These are phyloP conservation scores for Tokudaia tokunoshimensis DNA, from an alignment of 2,797 vertebrate genomes.

Conservation along the genomic window DNA sequence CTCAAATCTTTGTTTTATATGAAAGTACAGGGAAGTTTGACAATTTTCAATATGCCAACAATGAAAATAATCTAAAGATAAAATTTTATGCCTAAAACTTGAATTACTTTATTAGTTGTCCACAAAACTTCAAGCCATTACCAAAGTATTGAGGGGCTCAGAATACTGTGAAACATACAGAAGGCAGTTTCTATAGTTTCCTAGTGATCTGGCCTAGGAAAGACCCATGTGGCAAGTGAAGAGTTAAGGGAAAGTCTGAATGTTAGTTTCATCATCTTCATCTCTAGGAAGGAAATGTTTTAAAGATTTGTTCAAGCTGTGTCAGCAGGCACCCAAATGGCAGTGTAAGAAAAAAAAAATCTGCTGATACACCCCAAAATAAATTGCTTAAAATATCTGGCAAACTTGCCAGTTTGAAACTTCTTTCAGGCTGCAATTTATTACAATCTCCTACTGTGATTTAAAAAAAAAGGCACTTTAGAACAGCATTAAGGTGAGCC, in stretches of 20 bases:
- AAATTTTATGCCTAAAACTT: slow-evolving; percentile 51
- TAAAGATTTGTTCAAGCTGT: slow-evolving; percentile 81
- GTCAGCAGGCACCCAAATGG: slow-evolving; percentile 83
- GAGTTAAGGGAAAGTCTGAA: slow-evolving; percentile 68
- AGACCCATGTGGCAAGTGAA: slow-evolving; percentile 55
- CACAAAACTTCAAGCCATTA: slow-evolving; percentile 66
- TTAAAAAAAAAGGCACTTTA: slow-evolving; percentile 45
- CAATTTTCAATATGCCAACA: slow-evolving; percentile 68
- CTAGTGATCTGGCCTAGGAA: slow-evolving; percentile 6
- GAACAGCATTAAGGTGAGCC: slow-evolving; percentile 67
- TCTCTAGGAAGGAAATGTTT: slow-evolving; percentile 76
- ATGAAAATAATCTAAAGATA: slow-evolving; percentile 66
- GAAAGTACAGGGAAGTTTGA: slow-evolving; percentile 36
- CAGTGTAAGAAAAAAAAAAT: slow-evolving; percentile 78
- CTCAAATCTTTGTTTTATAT: slow-evolving; percentile 47
- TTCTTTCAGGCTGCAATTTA: slow-evolving; percentile 81
- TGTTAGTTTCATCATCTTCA: slow-evolving; percentile 70
- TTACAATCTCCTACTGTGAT: slow-evolving; percentile 75
- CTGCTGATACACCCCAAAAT: slow-evolving; percentile 82
- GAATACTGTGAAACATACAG: slow-evolving; percentile 44
- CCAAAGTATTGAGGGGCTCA: slow-evolving; percentile 21
- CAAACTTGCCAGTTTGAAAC: slow-evolving; percentile 80
- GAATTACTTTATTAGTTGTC: slow-evolving; percentile 32
- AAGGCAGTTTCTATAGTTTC: slow-evolving; percentile 24
- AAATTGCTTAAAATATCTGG: slow-evolving; percentile 83